Conservation (phyloP, 2,797 vertebrate genomes). For the Muscicapa comitata region DNA sequence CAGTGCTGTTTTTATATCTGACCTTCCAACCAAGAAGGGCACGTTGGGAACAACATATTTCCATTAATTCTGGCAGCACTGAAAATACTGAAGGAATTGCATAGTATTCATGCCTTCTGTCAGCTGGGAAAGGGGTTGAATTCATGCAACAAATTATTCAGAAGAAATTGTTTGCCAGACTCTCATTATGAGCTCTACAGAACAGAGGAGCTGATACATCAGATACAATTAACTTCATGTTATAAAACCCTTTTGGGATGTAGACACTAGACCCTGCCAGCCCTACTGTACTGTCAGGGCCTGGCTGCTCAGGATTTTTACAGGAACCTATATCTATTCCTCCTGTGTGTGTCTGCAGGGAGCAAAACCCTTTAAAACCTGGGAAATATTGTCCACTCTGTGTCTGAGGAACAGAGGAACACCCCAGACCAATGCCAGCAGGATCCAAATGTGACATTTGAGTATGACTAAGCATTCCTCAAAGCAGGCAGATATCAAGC, state of each 20-base stretch:
- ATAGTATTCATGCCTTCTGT: neutral
- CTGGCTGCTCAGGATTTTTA: neutral
- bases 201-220: conserved; percentile 23
- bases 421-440: neutral
- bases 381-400: neutral
- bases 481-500: neutral
- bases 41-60: neutral
- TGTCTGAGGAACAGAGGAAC: neutral
- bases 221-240: conserved; percentile 28
- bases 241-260: conserved; percentile 3
- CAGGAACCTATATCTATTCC: neutral
- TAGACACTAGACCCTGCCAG: neutral
- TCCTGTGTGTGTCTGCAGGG: neutral
- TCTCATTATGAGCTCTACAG: conserved; percentile 20
- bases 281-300: neutral
- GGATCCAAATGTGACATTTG: neutral
- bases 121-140: neutral
- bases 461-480: neutral
- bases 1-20: neutral
- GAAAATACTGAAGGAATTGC: neutral
- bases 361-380: neutral
- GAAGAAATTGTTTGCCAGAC: conserved; percentile 15
- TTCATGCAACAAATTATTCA: conserved; percentile 49
- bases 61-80: neutral
- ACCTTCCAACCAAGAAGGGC: neutral